These are phyloP conservation scores for Epirrhoe alternata DNA, from an alignment of 2,888 invertebrate genomes.

Conservation along the genomic window DNA sequence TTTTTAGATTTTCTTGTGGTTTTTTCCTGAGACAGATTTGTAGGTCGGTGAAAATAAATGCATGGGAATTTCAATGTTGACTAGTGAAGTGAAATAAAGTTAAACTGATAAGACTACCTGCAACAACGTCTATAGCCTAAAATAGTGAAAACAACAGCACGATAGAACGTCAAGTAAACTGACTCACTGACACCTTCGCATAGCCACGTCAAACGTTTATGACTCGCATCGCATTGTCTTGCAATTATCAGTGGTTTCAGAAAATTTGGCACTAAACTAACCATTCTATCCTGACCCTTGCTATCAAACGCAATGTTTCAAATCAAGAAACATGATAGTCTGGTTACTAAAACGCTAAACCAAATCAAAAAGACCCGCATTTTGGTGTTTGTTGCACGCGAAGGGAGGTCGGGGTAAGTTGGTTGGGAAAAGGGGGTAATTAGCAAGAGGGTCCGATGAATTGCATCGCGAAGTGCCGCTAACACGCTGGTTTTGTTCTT, in stretches of 20 bases:
- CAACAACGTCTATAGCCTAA: too few relatives aligned
- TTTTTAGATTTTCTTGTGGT: too few relatives aligned
- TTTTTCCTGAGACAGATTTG: too few relatives aligned
- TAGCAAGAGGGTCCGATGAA: constrained; percentile 68
- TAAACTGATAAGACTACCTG: too few relatives aligned
- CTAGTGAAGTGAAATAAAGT: too few relatives aligned
- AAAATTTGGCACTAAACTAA: constrained; percentile 73
- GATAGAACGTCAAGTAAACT: constrained; percentile 40
- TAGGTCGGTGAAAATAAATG: too few relatives aligned
- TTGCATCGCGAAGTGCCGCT: constrained; percentile 78
- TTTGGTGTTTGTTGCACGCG: neutral
- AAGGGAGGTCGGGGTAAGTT: constrained; percentile 44
- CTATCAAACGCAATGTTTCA: neutral
- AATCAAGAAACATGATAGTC: constrained; percentile 5
- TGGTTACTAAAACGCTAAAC: constrained; percentile 47
- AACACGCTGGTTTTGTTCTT: constrained; percentile 74
- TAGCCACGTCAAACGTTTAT: constrained; percentile 70
- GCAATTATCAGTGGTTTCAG: constrained; percentile 76
- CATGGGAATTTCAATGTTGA: too few relatives aligned
- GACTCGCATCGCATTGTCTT: constrained; percentile 77
- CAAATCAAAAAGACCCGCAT: constrained; percentile 11
- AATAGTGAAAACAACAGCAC: constrained; percentile 24
- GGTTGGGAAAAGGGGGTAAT: constrained; percentile 62
- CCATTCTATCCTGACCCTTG: constrained; percentile 29
- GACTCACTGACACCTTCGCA: constrained; percentile 70